These are phyloP conservation scores for Morone chrysops DNA, from an alignment of 2,113 vertebrate species.

Conservation along the genomic window DNA sequence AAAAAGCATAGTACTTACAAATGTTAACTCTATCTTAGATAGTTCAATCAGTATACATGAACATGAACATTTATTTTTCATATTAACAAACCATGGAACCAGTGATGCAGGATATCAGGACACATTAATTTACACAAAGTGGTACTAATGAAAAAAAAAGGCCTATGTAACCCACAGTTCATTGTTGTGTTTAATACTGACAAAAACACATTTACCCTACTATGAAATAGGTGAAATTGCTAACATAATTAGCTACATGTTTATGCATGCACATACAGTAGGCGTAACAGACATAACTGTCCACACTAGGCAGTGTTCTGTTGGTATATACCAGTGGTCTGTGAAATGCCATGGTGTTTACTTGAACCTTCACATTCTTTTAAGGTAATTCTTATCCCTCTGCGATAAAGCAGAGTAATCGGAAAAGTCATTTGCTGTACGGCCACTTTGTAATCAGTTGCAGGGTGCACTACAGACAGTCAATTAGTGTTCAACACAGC, in stretches of 20 bases:
- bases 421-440: slow-evolving; percentile 42
- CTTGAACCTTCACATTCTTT: slow-evolving; percentile 1
- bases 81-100: not conserved
- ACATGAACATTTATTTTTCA: not conserved
- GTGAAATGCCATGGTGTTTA: slow-evolving; percentile 35
- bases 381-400: slow-evolving; percentile 16
- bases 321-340: not conserved
- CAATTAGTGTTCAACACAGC: slow-evolving; percentile 44
- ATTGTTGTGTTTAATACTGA: no score
- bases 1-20: not conserved
- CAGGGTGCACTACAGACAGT: slow-evolving; percentile 22
- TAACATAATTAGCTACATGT: not conserved
- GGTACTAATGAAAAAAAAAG: not conserved
- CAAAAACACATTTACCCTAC: no score
- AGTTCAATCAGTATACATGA: not conserved
- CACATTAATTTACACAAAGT: not conserved
- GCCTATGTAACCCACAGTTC: not conserved
- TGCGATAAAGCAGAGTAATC: slow-evolving; percentile 14
- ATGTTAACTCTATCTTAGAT: not conserved
- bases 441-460: slow-evolving; percentile 30
- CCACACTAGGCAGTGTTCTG: not conserved
- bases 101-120: not conserved
- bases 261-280: not conserved
- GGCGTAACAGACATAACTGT: not conserved
- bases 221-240: no score